Percentiles rank a stretch among this genome's conserved stretches.
Conservation (phyloP, 2,797 vertebrate genomes). For the Merluccius polli region DNA sequence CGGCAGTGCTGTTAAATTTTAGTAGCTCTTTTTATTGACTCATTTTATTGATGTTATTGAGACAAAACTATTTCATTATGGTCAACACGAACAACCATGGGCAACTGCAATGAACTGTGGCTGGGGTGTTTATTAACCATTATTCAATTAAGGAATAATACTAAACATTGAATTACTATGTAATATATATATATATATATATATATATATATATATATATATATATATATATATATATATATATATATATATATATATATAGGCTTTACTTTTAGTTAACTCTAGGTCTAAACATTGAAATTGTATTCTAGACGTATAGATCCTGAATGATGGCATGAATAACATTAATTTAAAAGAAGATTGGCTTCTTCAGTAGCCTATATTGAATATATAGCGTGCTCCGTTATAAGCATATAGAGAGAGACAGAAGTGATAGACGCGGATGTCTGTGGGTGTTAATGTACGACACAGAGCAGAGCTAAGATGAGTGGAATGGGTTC, state of each 20-base stretch:
- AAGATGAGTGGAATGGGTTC: not conserved
- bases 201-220: too few relatives aligned
- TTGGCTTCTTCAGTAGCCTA: conserved; percentile 1
- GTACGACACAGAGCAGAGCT: not conserved
- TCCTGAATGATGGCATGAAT: not conserved
- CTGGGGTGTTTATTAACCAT: not conserved
- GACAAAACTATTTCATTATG: not conserved
- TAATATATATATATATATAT: not conserved
- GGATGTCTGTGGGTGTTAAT: not conserved
- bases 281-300: too few relatives aligned
- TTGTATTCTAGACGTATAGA: not conserved
- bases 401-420: not conserved
- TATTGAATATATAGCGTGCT: not conserved
- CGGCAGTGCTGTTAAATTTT: not conserved
- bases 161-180: not conserved
- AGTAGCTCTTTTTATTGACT: not conserved
- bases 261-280: too few relatives aligned
- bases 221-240: too few relatives aligned
- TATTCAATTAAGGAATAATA: not conserved
- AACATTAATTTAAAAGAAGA: too few relatives aligned
- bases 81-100: not conserved
- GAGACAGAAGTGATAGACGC: not conserved
- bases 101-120: too few relatives aligned
- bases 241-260: too few relatives aligned
- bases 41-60: not conserved